A percentile compares a stretch with the other conserved stretches of the same genome.
phyloP scores from a whole-genome alignment of 1,140 invertebrate genomes.

The Neodiprion lecontei region DNA sequence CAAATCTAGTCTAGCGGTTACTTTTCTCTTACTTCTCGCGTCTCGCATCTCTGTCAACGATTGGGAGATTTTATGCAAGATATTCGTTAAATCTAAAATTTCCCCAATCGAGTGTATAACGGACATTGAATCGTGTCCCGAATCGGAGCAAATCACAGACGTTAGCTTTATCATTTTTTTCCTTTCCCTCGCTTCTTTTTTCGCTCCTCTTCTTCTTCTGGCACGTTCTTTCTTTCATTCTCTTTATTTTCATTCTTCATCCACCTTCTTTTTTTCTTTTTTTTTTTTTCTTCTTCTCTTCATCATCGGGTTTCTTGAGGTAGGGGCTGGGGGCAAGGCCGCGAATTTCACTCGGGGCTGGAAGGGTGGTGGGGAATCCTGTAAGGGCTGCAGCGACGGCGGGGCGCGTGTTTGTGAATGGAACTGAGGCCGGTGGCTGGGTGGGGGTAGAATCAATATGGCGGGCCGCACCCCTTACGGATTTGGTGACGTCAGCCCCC shows the following conservation, averaged over 20 bases:
- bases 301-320: too few species aligned
- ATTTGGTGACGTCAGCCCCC: conserved; percentile 43
- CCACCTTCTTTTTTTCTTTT: background rate
- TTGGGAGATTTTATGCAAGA: too few species aligned
- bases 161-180: background rate
- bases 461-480: conserved; percentile 47
- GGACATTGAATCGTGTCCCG: background rate
- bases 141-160: background rate
- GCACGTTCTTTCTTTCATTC: background rate
- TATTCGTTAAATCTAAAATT: too few species aligned
- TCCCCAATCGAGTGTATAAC: too few species aligned
- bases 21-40: too few species aligned
- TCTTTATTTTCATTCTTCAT: background rate
- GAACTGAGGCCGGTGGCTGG: conserved; percentile 38
- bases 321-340: too few species aligned
- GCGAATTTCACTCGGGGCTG: too few species aligned
- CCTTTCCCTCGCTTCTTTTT: background rate
- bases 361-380: conserved; percentile 23
- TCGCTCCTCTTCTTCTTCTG: background rate
- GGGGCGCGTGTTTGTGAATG: conserved; percentile 47
- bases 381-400: conserved; percentile 34
- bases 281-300: too few species aligned
- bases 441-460: conserved; percentile 49
- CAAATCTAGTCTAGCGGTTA: too few species aligned
- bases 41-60: too few species aligned